phyloP scores from a whole-genome alignment of 2,797 vertebrate species.

The Cichlasoma orientale region DNA sequence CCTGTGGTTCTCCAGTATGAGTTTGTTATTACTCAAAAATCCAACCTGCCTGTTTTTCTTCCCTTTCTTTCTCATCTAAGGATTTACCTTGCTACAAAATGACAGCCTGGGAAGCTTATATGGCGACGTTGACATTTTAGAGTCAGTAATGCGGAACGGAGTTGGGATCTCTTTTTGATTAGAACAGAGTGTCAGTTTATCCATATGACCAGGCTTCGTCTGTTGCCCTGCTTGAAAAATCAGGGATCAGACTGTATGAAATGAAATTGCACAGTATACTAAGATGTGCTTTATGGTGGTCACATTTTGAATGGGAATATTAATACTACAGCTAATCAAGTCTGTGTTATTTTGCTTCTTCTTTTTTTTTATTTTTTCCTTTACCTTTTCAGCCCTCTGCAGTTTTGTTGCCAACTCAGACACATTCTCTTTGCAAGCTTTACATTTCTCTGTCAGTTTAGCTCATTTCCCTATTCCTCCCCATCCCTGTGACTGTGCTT shows the following conservation, averaged over 20 bases:
- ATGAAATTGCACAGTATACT: neutral
- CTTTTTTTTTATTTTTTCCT: neutral
- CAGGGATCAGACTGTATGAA: neutral
- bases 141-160: conserved; percentile 42
- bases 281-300: neutral
- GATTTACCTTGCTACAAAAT: conserved; percentile 14
- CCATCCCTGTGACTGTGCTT: conserved; percentile 40
- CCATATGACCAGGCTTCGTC: conserved; percentile 34
- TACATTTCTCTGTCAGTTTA: conserved; percentile 23
- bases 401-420: conserved; percentile 2
- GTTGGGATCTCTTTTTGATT: conserved; percentile 53
- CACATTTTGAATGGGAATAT: neutral
- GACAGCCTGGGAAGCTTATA: conserved; percentile 23
- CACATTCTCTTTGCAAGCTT: conserved; percentile 12
- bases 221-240: conserved; percentile 16
- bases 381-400: neutral
- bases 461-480: conserved; percentile 41
- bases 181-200: conserved; percentile 56
- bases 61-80: conserved; percentile 9
- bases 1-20: conserved; percentile 41
- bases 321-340: neutral
- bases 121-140: conserved; percentile 47
- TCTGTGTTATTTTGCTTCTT: neutral
- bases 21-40: conserved; percentile 8
- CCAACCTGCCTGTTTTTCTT: neutral